Evolutionary conservation across 2,797 vertebrate genomes (phyloP), one percentile per base, ranked within the genome.

Genomic region (Coccyzus lansbergi): DNA sequence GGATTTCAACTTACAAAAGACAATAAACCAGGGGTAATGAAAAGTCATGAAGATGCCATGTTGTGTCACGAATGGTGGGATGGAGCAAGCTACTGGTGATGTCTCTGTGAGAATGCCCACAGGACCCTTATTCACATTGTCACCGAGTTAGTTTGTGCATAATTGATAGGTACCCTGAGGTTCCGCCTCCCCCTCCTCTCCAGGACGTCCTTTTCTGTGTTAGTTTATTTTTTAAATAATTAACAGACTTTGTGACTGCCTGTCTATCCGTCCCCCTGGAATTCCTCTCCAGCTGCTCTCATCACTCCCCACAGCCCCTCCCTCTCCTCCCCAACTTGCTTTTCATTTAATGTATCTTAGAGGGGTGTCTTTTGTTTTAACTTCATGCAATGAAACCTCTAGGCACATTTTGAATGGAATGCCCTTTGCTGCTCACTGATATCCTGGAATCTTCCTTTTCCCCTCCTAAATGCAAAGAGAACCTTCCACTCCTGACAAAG

Each of bases 171-270:
- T 55, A 42, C 52, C 78, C 74, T 12, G 49, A 91, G 56, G 85
- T 90, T 84, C 52, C 82, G 26, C 64, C 74, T 87, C 60, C 71
- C 15, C n/a, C 21, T 82, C 58, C 46, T 91, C 80, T 60, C 52
- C 56, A 87, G 84, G 82, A 92, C 1, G 6, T 88, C 87, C 85
- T 92, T 92, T 90, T 91, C 80, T 93, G 44, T 96, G 95, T 96
- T 90, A 51, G 93, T 95, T 97, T 96, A 79, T 96, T 97, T 97
- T 95, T 94, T 95, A 74, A 95, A 96, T 96, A 97, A 97, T 97
- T 97, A 95, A 96, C 91, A 90, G 92, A 18, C 92, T 93, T 55
- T 81, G 91, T 70, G 90, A 77, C 94, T 94, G 94, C 67, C 59
- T 94, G 78, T 53, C 88, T 90, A 33, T 81, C 69, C 20, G 26